Evolutionary conservation across 1,140 invertebrate genomes (phyloP), one percentile per base, ranked within the genome.

Genomic region (Polypedilum pembai): DNA sequence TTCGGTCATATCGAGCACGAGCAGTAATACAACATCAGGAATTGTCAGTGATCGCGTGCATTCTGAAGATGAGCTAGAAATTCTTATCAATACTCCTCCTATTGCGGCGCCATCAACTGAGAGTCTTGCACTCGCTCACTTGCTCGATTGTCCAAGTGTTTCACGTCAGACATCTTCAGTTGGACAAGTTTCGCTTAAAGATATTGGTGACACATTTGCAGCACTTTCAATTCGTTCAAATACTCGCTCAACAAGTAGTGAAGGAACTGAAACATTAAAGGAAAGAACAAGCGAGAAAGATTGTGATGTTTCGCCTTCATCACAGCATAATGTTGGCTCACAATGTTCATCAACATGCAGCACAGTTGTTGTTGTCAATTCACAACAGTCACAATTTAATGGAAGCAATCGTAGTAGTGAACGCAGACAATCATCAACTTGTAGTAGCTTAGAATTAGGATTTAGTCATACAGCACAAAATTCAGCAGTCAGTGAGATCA

Each of bases 11-110:
- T 95, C 93, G 72, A 92, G 88, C 79, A 93, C 93, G 41, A 96
- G 94, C 75, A 96, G 94, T 3, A 96, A 96, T 79, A 96, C 94
- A 45, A 96, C 95, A 3, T 96, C 94, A 7, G 95, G 95, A 72
- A 96, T 97, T 76, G 94, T 96, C 8, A 96, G 94, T 80, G 95
- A 97, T 82, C 87, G 93, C 76, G 93, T 96, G 73, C 94, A 95
- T 81, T 96, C 94, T 74, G 91, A 96, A 82, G 94, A 96, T 81
- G 94, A 96, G 82, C 85, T 93, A 75, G 93, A 94, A 83, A 92
- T 91, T 63, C 90, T 91, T 87, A 91, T 91, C 63, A 91, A 91
- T 75, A 88, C 88, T 65, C 89, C 89, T 17, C 80, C 80, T 0
- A 75, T 82, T 3, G 81, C 81, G 0, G 89, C 88, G 66, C 87